Base-by-base conservation (phyloP, 2,113 vertebrate genomes). In the Pogonocichla stellata region DNA sequence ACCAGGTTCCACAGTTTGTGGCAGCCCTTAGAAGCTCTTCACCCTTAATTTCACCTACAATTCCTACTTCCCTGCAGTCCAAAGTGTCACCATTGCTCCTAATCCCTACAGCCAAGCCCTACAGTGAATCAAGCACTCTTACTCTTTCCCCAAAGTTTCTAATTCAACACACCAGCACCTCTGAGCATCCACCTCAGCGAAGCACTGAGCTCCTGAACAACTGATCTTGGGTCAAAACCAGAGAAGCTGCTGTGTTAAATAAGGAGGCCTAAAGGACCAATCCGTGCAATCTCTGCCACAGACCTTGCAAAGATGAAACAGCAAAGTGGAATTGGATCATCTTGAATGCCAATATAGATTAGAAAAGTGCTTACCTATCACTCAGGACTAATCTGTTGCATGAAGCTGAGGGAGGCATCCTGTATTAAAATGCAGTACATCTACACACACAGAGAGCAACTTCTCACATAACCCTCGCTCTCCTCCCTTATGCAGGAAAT, bases 291-390 rank as follows among this genome's bases (percentile, higher is more conserved):
- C 34, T 58, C 48, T 84, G 60, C 34, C 65, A 62, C 15, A 54
- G 69, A 67, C 4, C 48, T 10, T 2, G 1, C 64, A 40, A 53
- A 79, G 28, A 69, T 12, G 36, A 65, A 81, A 67, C 16, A 33
- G 19, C 26, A 47, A 74, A 50, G n/a, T 10, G 26, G 58, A 88
- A 62, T 0, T n/a, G 58, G 71, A 69, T 24, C 58, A 73, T 17
- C 64, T 5, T 8, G 33, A 86, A 50, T 7, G 42, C 28, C 81
- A 75, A 6, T 0, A 0, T 4, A 40, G 33, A 31, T 31, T 9
- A 33, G 56, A 4, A 69, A 92, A 53, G 29, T 1, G 2, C 18
- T 62, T 29, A 45, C 42, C 43, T 29, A 62, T 28, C 47, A 34
- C 48, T 11, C 1, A 4, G 33, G 23, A 60, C 48, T 42, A 48